Base-by-base conservation (phyloP, 2,888 invertebrate genomes). In the Nesidiocoris tenuis region DNA sequence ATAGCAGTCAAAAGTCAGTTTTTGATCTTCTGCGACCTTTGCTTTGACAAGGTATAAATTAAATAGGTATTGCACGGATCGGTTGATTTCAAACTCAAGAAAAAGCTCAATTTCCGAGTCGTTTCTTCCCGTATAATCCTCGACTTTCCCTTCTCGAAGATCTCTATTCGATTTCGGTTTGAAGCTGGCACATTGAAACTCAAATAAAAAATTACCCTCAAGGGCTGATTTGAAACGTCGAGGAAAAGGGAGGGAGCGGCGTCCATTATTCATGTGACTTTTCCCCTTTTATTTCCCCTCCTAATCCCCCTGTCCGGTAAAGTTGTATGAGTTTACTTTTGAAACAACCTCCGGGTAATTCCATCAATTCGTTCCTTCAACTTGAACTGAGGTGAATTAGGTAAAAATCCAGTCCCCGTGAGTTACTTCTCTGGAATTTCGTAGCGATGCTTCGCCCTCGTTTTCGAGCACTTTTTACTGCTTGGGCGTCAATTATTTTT, bases 221-320 rank as follows among this genome's bases (percentile, higher is more conserved):
- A 67, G 55, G 56, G 65, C 39, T 65, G 65, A 67, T 67, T 67
- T 56, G 55, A 22, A 67, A 67, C 39, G 39, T 39, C 39, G 39
- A 39, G 39, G 39, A 12, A 18, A 66, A 67, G 12, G 16, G 21
- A n/a, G 54, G n/a, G 23, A 19, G 55, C 19, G 56, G 17, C 55
- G 18, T 67, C 18, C 67, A 67, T 67, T 67, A 67, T 67, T 67
- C 67, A 67, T 67, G 39, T 39, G 17, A 22, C 25, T 64, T 65
- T 64, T 24, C 39, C 19, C 39, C 65, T 39, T 56, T 67, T 56
- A 39, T 17, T 65, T 16, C 18, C 65, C 2, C 17, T 16, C 19
- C 39, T 39, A 39, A 39, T 39, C 39, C 39, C 12, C 39, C 39
- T 39, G 39, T 39, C 39, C 39, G 39, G 39, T 12, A 12, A 39